These are phyloP conservation scores for Platyscapa corneri DNA, from an alignment of 1,140 invertebrate species.

Conservation along the genomic window DNA sequence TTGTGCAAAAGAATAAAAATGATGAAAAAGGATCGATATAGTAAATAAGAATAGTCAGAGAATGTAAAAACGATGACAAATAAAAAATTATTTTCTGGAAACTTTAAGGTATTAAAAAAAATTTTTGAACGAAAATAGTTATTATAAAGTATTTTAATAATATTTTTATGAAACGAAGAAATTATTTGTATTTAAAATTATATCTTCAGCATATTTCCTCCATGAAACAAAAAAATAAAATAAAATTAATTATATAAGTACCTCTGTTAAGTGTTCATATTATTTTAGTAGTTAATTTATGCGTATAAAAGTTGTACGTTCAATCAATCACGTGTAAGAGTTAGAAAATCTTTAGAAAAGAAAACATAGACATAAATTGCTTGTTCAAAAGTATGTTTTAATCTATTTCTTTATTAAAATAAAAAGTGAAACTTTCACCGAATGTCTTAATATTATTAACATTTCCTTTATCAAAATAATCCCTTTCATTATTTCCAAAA, in stretches of 20 bases:
- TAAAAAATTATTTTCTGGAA: slow-evolving; percentile 1
- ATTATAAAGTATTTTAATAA: slow-evolving; percentile 20
- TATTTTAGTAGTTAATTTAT: slow-evolving; percentile 15
- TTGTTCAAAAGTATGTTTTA: slow-evolving; percentile 40
- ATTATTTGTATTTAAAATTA: background rate
- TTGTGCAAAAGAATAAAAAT: background rate
- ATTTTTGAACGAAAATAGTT: background rate
- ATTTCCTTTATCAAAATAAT: background rate
- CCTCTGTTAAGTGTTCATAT: background rate
- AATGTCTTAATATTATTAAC: background rate
- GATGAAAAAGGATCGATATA: background rate
- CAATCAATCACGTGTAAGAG: slow-evolving; percentile 30
- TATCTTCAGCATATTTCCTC: slow-evolving; percentile 7
- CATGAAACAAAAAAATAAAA: background rate
- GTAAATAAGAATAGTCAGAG: background rate
- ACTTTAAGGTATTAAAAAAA: background rate
- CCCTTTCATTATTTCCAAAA: background rate
- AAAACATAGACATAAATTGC: background rate
- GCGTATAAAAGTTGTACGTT: slow-evolving; percentile 41
- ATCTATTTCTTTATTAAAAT: slow-evolving; percentile 29
- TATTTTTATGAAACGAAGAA: slow-evolving; percentile 25
- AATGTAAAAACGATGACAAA: background rate
- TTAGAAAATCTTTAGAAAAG: background rate
- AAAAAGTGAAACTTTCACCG: slow-evolving; percentile 26
- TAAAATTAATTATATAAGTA: slow-evolving; percentile 1